Base-by-base conservation (phyloP, 2,797 vertebrate species). In the Babyrousa celebensis region DNA sequence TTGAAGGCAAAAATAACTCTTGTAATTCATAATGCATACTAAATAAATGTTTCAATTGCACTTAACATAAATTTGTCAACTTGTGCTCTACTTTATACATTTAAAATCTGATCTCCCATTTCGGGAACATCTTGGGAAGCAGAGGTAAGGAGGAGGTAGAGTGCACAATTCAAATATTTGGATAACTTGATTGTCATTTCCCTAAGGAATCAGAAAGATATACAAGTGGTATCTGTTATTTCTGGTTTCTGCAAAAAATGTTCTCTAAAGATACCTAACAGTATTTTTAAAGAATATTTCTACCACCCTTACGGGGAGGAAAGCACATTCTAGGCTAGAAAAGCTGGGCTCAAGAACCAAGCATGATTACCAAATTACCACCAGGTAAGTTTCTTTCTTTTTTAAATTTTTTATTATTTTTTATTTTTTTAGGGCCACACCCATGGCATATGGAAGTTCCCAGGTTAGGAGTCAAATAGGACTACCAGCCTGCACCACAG, bases 141-240 rank as follows among this genome's bases (percentile, higher is more conserved):
- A 82, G 48, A 20, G 16, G 3, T 58, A n/a, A 43, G 21, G 18
- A 58, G 43, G 27, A 63, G 8, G 7, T 36, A 74, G 74, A 58
- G 9, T n/a, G 12, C 70, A 14, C 68, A 18, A 72, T 43, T 32
- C 11, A 85, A 89, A 78, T 67, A 74, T 48, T 63, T 56, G 58
- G 14, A 86, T 43, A 62, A 1, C 4, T 77, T 78, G 77, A 27
- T 17, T 84, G 65, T 86, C 18, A 95, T 68, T 90, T 68, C 77
- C 9, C 27, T 48, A 20, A 63, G 16, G 32, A 94, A 85, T 80
- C 21, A 91, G 60, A 16, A 80, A 89, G 89, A 91, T 40, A 63
- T 7, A 17, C n/a, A 90, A n/a, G 14, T n/a, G 60, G 67, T 11
- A 18, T 85, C 52, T 29, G 16, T 52, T 36, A 14, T 63, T 83